Conservation (phyloP, 2,888 invertebrate genomes). For the Drosophila robusta region DNA sequence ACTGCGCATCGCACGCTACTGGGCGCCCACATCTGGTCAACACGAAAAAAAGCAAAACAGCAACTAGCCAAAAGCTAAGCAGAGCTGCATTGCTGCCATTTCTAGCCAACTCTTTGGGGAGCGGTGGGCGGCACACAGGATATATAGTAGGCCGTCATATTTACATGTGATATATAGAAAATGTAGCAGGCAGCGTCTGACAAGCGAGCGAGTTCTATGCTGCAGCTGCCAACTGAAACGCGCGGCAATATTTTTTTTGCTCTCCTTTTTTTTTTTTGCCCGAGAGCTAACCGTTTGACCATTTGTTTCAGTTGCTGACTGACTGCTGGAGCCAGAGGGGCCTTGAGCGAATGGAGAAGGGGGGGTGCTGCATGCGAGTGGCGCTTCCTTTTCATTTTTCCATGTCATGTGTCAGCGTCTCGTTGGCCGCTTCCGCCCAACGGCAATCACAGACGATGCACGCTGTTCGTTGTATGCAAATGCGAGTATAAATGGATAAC, state of each 20-base stretch:
- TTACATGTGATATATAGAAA: conserved; percentile 72
- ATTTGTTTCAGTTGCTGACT: conserved; percentile 50
- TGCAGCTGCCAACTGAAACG: conserved; percentile 30
- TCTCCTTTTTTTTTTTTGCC: conserved; percentile 4
- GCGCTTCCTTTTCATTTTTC: conserved; percentile 77
- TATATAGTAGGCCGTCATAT: conserved; percentile 52
- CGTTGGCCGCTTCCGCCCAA: conserved; percentile 71
- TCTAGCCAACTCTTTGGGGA: conserved; percentile 5
- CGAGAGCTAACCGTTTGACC: conserved; percentile 43
- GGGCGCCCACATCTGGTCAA: conserved; percentile 2
- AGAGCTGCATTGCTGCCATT: conserved; percentile 53
- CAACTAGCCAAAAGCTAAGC: conserved; percentile 58
- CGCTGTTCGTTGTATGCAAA: conserved; percentile 71
- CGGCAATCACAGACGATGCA: conserved; percentile 76
- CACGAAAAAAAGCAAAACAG: background rate
- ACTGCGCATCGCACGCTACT: conserved; percentile 54
- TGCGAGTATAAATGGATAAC: conserved; percentile 81
- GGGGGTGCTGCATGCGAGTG: conserved; percentile 3
- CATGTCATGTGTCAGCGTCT: conserved; percentile 82
- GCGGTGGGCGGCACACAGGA: background rate
- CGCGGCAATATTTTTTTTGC: conserved; percentile 2
- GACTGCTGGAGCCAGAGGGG: conserved; percentile 20
- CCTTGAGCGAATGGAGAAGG: background rate
- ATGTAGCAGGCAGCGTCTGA: conserved; percentile 38
- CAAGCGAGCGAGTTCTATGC: conserved; percentile 25